Conservation (phyloP, 2,797 vertebrate species). For the Salmo trutta region DNA sequence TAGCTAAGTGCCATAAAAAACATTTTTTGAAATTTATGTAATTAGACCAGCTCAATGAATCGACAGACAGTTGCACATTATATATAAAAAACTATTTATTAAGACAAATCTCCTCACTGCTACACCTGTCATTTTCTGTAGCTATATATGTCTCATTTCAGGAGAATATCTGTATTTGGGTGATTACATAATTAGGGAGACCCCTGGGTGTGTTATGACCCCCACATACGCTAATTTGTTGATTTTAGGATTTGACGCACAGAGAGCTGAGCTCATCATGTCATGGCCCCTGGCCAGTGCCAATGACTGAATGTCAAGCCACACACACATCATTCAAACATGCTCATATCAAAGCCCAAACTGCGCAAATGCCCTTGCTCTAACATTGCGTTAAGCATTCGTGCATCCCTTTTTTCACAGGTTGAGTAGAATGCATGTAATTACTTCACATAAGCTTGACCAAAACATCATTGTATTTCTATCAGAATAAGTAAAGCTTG, state of each 20-base stretch:
- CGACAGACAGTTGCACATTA: neutral
- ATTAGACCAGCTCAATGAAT: neutral
- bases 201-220: conserved; percentile 34
- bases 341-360: neutral
- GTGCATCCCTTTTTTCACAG: neutral
- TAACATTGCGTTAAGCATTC: neutral
- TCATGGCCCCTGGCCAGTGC: conserved; percentile 61
- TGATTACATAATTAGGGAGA: conserved; percentile 39
- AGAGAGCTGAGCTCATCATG: conserved; percentile 65
- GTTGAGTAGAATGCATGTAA: neutral
- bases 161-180: conserved; percentile 49
- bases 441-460: neutral
- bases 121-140: conserved; percentile 39
- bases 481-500: neutral
- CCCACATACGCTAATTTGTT: conserved; percentile 66
- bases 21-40: neutral
- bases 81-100: neutral
- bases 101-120: neutral
- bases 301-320: conserved; percentile 61
- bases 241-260: conserved; percentile 70
- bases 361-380: neutral
- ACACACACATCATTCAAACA: conserved; percentile 16
- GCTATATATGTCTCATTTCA: conserved; percentile 1
- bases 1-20: neutral
- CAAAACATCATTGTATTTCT: neutral